These are phyloP conservation scores for Capricornis sumatraensis DNA, from an alignment of 2,113 vertebrate genomes.

Conservation along the genomic window DNA sequence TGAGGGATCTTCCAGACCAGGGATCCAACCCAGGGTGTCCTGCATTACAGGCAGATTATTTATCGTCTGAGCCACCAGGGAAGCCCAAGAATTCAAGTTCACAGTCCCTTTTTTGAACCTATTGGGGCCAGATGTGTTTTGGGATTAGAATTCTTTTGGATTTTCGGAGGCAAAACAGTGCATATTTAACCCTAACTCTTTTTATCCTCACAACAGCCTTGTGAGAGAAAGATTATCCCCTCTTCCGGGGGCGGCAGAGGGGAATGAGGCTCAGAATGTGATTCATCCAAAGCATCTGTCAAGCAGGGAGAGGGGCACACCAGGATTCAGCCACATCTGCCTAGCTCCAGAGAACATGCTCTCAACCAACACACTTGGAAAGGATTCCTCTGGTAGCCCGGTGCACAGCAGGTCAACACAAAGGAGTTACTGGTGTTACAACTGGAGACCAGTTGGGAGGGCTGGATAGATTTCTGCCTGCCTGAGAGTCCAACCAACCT, in stretches of 20 bases:
- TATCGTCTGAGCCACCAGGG: background rate
- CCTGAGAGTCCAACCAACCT: background rate
- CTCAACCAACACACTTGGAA: background rate
- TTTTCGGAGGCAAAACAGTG: background rate
- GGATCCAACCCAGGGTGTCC: background rate
- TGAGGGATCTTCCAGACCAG: background rate
- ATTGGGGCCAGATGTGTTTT: background rate
- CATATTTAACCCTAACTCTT: background rate
- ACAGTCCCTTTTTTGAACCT: background rate
- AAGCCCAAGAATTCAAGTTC: background rate
- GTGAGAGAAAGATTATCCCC: background rate
- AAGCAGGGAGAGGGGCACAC: background rate
- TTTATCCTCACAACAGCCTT: background rate
- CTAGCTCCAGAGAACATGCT: background rate
- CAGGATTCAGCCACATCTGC: background rate
- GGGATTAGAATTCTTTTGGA: background rate
- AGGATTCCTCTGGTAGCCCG: background rate
- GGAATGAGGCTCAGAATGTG: background rate
- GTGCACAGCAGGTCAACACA: background rate
- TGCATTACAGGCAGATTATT: background rate
- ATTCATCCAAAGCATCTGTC: background rate
- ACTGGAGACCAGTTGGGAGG: background rate
- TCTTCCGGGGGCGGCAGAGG: background rate
- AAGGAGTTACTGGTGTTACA: background rate
- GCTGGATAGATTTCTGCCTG: background rate